Base-by-base conservation (phyloP, 2,888 invertebrate species). In the Agrochola litura region DNA sequence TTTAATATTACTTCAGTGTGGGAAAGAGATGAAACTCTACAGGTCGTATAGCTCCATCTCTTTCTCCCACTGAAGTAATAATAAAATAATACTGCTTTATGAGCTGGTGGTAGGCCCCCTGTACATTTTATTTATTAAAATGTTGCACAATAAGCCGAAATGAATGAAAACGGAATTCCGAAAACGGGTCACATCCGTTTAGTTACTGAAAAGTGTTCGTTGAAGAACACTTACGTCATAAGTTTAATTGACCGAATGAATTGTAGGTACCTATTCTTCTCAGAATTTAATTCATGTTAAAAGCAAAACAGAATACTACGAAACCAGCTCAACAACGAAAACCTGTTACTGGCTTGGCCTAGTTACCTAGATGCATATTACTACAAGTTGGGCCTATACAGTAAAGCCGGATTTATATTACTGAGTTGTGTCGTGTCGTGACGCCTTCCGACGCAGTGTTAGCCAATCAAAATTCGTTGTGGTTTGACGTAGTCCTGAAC, bases 261-360 rank as follows among this genome's bases (percentile, higher is more conserved):
- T 5, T 19, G n/a, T 70, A 37, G 58, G 25, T 25, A 25, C 9
- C 3, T 52, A 9, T 46, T 19, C 69, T 19, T 16, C 12, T n/a
- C 37, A 19, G 70, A 71, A 71, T 37, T 68, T 19, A 16, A 37
- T 69, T 69, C 10, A 49, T 19, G 12, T 49, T 16, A 25, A 58
- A 58, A 58, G 58, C 6, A 58, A 58, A 58, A 25, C n/a, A 43
- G n/a, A 43, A 43, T 43, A 43, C 64, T 64, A 43, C 64, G 37
- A 64, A 41, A 64, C 64, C 25, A 58, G 58, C 2, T n/a, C 56
- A 19, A 30, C 19, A 61, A 30, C 60, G 9, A 30, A 25, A 60
- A 61, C 9, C 16, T 41, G 8, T 41, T n/a, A 41, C 14, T n/a
- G 16, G n/a, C n/a, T 64, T 64, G 41, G 9, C 16, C 41, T 16